Conservation (phyloP, 1,140 invertebrate genomes). For the Nasonia giraulti region DNA sequence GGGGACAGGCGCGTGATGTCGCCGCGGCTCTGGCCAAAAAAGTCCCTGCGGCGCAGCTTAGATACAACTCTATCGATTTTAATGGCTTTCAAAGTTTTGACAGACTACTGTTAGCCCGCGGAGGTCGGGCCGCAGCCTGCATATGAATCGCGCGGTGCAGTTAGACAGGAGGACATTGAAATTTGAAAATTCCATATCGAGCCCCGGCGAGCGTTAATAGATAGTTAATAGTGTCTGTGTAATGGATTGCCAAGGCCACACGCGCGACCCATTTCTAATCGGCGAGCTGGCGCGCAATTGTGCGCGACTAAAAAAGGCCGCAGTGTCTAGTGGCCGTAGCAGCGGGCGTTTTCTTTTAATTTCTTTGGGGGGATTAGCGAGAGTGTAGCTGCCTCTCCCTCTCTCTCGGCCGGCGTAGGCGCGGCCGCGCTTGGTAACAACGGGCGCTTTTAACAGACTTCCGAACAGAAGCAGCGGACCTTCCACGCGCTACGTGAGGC, state of each 20-base stretch:
- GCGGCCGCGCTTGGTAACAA: too few relatives aligned
- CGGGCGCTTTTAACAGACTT: too few relatives aligned
- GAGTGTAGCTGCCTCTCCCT: too few relatives aligned
- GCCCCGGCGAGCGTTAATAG: background rate
- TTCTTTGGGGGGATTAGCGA: background rate
- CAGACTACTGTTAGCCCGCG: background rate
- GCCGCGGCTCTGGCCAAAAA: background rate
- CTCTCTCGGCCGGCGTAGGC: too few relatives aligned
- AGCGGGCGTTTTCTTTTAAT: slow-evolving; percentile 28
- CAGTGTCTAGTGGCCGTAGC: background rate
- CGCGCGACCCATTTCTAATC: slow-evolving; percentile 27
- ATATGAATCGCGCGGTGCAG: too few relatives aligned
- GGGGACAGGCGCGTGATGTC: background rate
- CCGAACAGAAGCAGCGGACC: too few relatives aligned
- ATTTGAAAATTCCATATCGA: background rate
- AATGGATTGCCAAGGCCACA: background rate
- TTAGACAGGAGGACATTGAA: background rate
- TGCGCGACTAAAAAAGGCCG: slow-evolving; percentile 9
- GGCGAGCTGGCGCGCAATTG: background rate
- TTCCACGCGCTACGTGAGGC: too few relatives aligned
- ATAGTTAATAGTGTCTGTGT: background rate
- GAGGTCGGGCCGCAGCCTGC: too few relatives aligned
- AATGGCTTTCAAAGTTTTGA: background rate
- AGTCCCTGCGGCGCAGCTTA: background rate
- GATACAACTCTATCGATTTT: too few relatives aligned